These are phyloP conservation scores for Argopecten irradians DNA, from an alignment of 1,140 invertebrate species.

Conservation along the genomic window DNA sequence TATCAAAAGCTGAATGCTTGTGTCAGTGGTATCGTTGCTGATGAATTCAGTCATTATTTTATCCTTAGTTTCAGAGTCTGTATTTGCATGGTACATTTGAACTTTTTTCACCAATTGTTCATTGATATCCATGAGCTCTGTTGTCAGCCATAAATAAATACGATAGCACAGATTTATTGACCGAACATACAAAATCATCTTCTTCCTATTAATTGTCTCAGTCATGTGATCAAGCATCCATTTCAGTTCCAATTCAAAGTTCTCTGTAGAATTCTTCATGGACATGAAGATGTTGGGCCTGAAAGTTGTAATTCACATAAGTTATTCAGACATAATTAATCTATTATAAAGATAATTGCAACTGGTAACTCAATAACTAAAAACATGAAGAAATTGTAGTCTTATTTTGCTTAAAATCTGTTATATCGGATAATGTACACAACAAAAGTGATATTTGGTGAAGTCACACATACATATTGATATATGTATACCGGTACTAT, in stretches of 20 bases:
- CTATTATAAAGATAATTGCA: too few species aligned
- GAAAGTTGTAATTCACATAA: background rate
- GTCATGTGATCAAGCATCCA: slow-evolving; percentile 20
- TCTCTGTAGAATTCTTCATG: background rate
- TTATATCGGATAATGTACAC: too few species aligned
- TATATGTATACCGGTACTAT: too few species aligned
- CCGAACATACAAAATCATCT: slow-evolving; percentile 33
- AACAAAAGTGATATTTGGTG: too few species aligned
- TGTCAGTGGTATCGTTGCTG: background rate
- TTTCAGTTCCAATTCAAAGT: slow-evolving; percentile 27
- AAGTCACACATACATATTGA: too few species aligned
- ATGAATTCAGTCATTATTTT: slow-evolving; percentile 25
- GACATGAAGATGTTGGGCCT: slow-evolving; percentile 36
- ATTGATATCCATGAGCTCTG: background rate
- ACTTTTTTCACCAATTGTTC: background rate
- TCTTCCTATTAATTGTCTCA: background rate
- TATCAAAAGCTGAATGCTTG: background rate
- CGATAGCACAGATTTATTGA: slow-evolving; percentile 26
- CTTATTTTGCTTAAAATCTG: too few species aligned
- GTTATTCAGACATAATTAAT: too few species aligned
- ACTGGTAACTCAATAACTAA: too few species aligned
- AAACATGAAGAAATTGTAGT: too few species aligned
- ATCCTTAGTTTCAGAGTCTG: background rate
- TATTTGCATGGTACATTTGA: slow-evolving; percentile 26
- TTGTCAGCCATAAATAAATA: slow-evolving; percentile 27